These are phyloP conservation scores for Caenorhabditis zanzibari DNA, from an alignment of 2,888 invertebrate genomes.

Conservation along the genomic window DNA sequence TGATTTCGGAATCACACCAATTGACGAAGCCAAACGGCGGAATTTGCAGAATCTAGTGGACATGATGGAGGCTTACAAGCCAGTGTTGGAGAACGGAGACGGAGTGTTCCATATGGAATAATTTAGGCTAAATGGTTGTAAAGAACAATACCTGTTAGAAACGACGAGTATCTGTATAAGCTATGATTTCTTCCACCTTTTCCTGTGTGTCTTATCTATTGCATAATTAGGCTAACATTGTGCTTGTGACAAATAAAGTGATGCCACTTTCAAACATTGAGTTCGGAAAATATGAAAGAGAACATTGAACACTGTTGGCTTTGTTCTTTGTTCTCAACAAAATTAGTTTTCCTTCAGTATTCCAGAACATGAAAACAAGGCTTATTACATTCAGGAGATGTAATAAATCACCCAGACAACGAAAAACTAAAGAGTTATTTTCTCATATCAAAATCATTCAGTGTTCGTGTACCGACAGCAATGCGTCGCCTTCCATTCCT, in stretches of 20 bases:
- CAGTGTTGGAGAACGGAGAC: conserved; percentile 13
- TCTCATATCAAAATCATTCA: not conserved
- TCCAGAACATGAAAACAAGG: not conserved
- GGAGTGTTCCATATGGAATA: conserved; percentile 57
- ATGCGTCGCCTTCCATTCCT: not conserved
- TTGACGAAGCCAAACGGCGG: conserved; percentile 72
- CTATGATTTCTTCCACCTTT: conserved; percentile 23
- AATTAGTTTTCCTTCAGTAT: not conserved
- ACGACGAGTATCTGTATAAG: conserved; percentile 50
- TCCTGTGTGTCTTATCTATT: conserved; percentile 22
- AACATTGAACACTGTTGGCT: conserved; percentile 1
- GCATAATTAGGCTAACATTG: conserved; percentile 56
- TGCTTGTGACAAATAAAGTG: conserved; percentile 44
- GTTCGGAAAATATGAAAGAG: not conserved
- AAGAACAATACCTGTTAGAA: conserved; percentile 37
- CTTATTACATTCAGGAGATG: conserved; percentile 10
- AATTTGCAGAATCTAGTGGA: conserved; percentile 40
- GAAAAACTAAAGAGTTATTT: not conserved
- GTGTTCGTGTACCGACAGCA: not conserved
- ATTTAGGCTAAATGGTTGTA: not conserved
- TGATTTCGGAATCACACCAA: conserved; percentile 77
- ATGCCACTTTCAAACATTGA: conserved; percentile 13
- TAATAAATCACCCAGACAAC: conserved; percentile 11
- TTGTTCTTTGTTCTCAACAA: not conserved
- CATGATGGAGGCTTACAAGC: conserved; percentile 32